phyloP scores from a whole-genome alignment of 2,797 vertebrate species.

The Limnodromus scolopaceus region DNA sequence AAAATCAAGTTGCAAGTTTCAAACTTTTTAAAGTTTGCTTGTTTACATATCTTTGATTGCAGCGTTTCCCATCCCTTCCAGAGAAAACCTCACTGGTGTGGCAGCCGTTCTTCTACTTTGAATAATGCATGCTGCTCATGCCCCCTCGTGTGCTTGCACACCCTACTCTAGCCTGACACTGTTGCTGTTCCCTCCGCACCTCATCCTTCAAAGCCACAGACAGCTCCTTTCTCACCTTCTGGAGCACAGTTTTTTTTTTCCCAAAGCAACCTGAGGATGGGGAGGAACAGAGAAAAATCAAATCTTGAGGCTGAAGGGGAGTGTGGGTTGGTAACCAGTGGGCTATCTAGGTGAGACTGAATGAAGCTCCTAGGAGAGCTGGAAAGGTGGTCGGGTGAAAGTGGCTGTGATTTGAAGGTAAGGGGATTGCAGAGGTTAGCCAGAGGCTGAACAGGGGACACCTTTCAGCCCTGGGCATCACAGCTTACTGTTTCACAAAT shows the following conservation, averaged over 20 bases:
- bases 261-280: not conserved
- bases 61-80: not conserved
- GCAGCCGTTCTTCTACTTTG: not conserved
- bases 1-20: not conserved
- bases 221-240: not conserved
- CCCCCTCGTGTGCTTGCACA: not conserved
- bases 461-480: not conserved
- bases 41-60: not conserved
- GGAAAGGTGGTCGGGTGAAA: not conserved
- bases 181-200: not conserved
- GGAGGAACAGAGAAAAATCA: not conserved
- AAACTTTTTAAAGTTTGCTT: not conserved
- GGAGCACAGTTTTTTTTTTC: not conserved
- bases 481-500: not conserved
- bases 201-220: not conserved
- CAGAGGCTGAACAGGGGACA: not conserved
- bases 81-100: not conserved
- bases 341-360: not conserved
- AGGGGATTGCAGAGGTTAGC: not conserved
- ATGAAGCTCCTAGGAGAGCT: not conserved
- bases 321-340: not conserved
- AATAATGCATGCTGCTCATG: fast-evolving
- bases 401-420: not conserved
- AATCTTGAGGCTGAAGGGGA: not conserved
- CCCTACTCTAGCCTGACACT: not conserved